Evolutionary conservation across 2,113 vertebrate genomes (phyloP).

Genomic region (Phycodurus eques): DNA sequence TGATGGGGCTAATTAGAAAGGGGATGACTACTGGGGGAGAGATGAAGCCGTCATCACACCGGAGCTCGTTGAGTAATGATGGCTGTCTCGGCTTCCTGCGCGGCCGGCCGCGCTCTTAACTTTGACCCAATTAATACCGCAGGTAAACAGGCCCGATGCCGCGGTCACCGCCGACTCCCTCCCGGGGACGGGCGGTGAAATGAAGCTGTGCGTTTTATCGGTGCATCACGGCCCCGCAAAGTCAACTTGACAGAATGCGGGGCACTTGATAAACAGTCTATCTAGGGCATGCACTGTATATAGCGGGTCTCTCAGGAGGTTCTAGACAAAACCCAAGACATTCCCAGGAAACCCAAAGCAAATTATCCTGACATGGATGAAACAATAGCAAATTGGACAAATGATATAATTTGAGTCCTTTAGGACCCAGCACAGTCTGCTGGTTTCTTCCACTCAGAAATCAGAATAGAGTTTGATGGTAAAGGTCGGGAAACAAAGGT

Average conservation of each 20-base stretch:
- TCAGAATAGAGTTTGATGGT: slow-evolving; percentile 76
- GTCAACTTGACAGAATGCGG: slow-evolving; percentile 75
- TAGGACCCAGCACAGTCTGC: slow-evolving; percentile 73
- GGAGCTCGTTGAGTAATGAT: slow-evolving; percentile 69
- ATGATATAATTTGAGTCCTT: slow-evolving; percentile 80
- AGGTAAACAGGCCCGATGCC: slow-evolving; percentile 63
- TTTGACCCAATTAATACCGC: slow-evolving; percentile 70
- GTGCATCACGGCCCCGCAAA: slow-evolving; percentile 68
- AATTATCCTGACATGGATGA: slow-evolving; percentile 82
- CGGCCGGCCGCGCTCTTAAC: slow-evolving; percentile 50
- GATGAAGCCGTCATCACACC: slow-evolving; percentile 70
- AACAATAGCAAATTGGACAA: slow-evolving; percentile 83
- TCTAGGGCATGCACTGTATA: slow-evolving; percentile 73
- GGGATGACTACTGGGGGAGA: slow-evolving; percentile 65
- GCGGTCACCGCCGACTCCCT: slow-evolving; percentile 51
- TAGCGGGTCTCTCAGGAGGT: slow-evolving; percentile 64
- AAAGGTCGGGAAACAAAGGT: slow-evolving; percentile 76
- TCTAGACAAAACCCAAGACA: slow-evolving; percentile 71
- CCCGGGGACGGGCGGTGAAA: slow-evolving; percentile 66
- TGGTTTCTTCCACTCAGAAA: slow-evolving; percentile 69
- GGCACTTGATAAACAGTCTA: slow-evolving; percentile 78
- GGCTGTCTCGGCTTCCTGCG: slow-evolving; percentile 52
- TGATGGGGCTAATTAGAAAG: slow-evolving; percentile 70
- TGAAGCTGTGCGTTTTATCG: slow-evolving; percentile 74
- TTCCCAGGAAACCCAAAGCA: slow-evolving; percentile 78